Evolutionary conservation across 2,888 invertebrate species (phyloP).

Genomic region (Agelastica alni): DNA sequence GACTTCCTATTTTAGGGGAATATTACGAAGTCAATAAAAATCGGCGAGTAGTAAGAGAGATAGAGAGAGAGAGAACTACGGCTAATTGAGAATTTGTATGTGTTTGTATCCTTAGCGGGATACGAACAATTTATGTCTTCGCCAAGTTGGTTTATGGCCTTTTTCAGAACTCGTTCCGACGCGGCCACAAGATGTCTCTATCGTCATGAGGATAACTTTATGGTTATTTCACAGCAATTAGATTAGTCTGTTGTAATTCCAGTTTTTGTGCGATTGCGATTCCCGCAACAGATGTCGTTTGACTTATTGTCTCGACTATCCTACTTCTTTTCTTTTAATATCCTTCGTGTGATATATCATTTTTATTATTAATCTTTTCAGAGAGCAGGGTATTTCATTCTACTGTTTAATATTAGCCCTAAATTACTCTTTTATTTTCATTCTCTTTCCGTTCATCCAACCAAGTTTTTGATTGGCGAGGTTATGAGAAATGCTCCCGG

Average conservation of each 20-base stretch:
- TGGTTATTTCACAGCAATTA: conserved; percentile 57
- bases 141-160: conserved; percentile 57
- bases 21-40: conserved; percentile 35
- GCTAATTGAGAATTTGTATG: conserved; percentile 57
- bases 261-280: conserved; percentile 52
- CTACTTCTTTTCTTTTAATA: conserved; percentile 38
- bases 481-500: not conserved
- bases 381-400: conserved; percentile 5
- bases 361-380: conserved; percentile 37
- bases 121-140: conserved; percentile 53
- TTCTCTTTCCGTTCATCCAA: not conserved
- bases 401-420: conserved; percentile 11
- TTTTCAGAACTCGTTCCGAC: conserved; percentile 54
- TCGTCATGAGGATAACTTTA: conserved; percentile 56
- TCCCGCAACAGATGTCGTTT: conserved; percentile 54
- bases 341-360: conserved; percentile 37
- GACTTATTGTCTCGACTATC: conserved; percentile 49
- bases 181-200: conserved; percentile 58
- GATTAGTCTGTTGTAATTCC: conserved; percentile 56
- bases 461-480: not conserved
- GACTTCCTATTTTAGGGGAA: conserved; percentile 30
- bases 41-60: conserved; percentile 31
- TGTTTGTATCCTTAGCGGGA: conserved; percentile 52
- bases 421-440: conserved; percentile 7
- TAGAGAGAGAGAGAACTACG: conserved; percentile 23